Conservation (phyloP, 2,113 vertebrate genomes). For the Pterocles orientalis region DNA sequence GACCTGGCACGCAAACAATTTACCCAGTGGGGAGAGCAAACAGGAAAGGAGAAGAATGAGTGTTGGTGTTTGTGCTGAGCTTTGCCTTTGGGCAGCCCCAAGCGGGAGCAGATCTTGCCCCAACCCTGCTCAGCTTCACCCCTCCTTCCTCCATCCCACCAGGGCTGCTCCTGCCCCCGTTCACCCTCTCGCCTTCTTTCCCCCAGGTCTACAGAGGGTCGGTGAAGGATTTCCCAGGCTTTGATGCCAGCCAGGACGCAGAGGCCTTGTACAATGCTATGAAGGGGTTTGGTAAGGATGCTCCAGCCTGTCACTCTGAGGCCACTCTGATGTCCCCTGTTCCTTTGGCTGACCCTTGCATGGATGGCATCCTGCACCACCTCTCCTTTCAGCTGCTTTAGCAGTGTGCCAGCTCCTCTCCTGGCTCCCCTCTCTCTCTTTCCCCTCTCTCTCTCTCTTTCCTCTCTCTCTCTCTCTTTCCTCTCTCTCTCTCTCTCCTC, state of each 20-base stretch:
- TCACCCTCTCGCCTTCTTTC: neutral
- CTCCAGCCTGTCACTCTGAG: rapidly evolving
- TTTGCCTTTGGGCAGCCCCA: neutral
- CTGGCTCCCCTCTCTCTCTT: no score
- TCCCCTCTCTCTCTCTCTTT: neutral
- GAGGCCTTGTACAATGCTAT: constrained; percentile 92
- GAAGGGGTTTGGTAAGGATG: constrained; percentile 91
- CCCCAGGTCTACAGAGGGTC: constrained; percentile 89
- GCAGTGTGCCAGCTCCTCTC: neutral
- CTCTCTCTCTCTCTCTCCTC: neutral
- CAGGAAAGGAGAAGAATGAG: neutral
- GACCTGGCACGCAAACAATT: neutral
- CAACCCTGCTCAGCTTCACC: neutral
- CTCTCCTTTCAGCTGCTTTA: neutral
- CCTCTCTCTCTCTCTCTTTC: neutral
- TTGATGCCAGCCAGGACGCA: constrained; percentile 85
- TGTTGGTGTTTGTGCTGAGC: neutral
- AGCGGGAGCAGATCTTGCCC: rapidly evolving
- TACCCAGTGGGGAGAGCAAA: neutral
- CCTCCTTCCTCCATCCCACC: neutral
- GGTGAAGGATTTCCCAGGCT: constrained; percentile 81
- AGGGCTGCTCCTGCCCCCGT: neutral
- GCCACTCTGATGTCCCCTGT: neutral
- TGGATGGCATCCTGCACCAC: neutral
- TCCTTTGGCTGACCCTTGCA: neutral